Base-by-base conservation (phyloP, 2,113 vertebrate genomes). In the Salvelinus namaycush region DNA sequence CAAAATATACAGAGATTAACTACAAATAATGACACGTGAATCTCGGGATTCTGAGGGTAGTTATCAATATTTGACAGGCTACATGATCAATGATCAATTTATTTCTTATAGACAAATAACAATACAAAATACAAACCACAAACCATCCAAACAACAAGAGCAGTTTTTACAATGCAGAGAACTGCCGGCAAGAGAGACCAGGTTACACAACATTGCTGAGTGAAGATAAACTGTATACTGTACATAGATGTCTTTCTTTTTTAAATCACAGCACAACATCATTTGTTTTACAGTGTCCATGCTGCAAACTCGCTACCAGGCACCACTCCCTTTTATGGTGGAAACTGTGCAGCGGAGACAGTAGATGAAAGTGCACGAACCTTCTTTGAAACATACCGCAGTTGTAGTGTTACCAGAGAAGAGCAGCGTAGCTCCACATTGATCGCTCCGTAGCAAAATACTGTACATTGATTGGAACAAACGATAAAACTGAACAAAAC, bases 41-140 rank as follows among this genome's bases (percentile, higher is more conserved):
- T 44, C 9, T 11, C 39, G 0, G 39, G 9, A 44, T 34, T 34
- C 34, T 7, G 34, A 34, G 34, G 8, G 34, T 34, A 34, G 7
- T 34, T 72, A 24, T 16, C 13, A 13, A 68, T 27, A 31, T 24
- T 3, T 68, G 66, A 68, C 66, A 20, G 22, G 1, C 26, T 13
- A 68, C 27, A 68, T 39, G n/a, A 48, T 44, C 26, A 24, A 2
- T n/a, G 22, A 48, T 12, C 14, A 79, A 24, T 91, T 92, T 90
- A 90, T 91, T 92, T 90, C 89, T 86, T 90, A 34, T 72, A 77
- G 77, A 85, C 86, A 84, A 86, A 76, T 44, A 86, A 89, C 80
- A 75, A 84, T 83, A 81, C 85, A 88, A 89, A 87, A 81, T 85
- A 81, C 80, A 79, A 89, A 89, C 79, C 83, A 69, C 26, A 8